Evolutionary conservation across 35 echinoderm and acorn worm genomes (phyloP), one percentile per base, ranked within the genome.

Genomic region (Diadema setosum): DNA sequence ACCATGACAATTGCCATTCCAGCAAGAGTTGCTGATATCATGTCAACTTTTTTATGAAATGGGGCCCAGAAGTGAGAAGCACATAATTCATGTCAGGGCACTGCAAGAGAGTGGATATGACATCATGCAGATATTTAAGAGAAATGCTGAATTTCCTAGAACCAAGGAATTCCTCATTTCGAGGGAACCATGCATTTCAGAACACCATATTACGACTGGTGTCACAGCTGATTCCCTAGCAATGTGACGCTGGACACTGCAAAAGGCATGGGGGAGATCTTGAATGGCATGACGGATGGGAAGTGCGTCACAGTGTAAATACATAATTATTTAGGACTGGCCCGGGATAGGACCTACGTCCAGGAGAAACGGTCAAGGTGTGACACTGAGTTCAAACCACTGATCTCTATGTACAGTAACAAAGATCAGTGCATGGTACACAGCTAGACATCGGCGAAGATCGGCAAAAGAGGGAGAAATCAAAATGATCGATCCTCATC

Each of bases 401-500:
- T n/a, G n/a, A n/a, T n/a, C n/a, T n/a, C n/a, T n/a, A n/a, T n/a
- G n/a, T n/a, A n/a, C n/a, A n/a, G n/a, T n/a, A n/a, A n/a, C n/a
- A n/a, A n/a, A n/a, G n/a, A n/a, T n/a, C n/a, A n/a, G n/a, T n/a
- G n/a, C n/a, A n/a, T n/a, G n/a, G n/a, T n/a, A n/a, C n/a, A n/a
- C n/a, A n/a, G n/a, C n/a, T n/a, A n/a, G n/a, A 33, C 52, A 49
- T 48, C 85, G 21, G 69, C 90, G 3, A 86, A 89, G 35, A 84
- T n/a, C n/a, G n/a, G n/a, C 85, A 8, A 59, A 86, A 60, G 44
- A 59, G 58, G 87, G 78, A 23, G 64, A 45, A 7, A 65, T 86
- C 11, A 29, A 85, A 18, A 55, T n/a, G n/a, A n/a, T 90, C 20
- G 87, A 94, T 86, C 87, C 92, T 52, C 87, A 90, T 90, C 90